Evolutionary conservation across 1,140 invertebrate genomes (phyloP), one percentile per base, ranked within the genome.

Genomic region (Lepidurus couesii): DNA sequence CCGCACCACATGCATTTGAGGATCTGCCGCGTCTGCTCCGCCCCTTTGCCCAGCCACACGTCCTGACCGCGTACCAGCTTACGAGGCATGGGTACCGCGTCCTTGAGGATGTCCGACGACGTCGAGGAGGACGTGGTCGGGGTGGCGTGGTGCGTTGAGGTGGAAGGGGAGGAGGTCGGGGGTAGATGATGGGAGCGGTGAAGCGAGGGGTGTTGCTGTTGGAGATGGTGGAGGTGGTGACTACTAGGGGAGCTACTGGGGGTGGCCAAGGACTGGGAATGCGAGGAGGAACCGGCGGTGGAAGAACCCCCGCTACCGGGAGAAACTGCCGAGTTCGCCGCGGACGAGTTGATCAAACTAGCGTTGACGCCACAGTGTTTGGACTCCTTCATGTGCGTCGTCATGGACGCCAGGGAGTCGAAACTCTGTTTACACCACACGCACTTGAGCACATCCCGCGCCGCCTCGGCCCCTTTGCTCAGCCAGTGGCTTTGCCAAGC

Each of bases 1-100:
- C 96, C 96, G 83, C 97, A 99, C 94, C 97, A 98, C 95, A 98
- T 98, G 85, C 97, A 99, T 85, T 98, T 97, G 7, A 99, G 88
- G 82, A 99, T 99, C 85, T 98, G 95, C 76, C 95, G 88, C 16
- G 97, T 98, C 85, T 98, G 96, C 84, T 98, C 96, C 0, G 96
- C 96, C 0, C 96, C 97, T 86, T 97, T 97, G 21, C 97, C 97
- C 79, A 99, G 85, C 97, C 97, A 99, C 26, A 98, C 97, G 84
- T 99, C 97, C 84, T 99, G 97, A 6, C 97, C 97, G 42, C 97
- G 90, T 0, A 99, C 97, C 80, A 99, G 87, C 85, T 98, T 98
- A 79, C 95, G 88, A 16, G 95, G 95, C 81, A 97, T 86, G 21
- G 95, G 94, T 91, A 97, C 95, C 5, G 44, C 24, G 85, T 97